phyloP scores from a whole-genome alignment of 2,113 vertebrate species.

The Bagarius yarrelli region DNA sequence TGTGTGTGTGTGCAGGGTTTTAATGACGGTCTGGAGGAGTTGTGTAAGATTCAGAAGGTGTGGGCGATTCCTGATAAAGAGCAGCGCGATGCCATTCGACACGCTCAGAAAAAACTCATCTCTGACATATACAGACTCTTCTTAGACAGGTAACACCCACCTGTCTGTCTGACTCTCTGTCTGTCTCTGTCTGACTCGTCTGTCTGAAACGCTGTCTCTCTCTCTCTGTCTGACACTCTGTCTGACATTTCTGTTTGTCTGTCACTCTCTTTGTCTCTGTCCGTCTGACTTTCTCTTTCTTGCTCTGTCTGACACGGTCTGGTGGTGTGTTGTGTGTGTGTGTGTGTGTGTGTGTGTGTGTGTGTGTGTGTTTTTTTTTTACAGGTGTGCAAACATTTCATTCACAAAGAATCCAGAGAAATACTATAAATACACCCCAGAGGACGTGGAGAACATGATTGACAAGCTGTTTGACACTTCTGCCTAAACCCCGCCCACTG shows the following conservation, averaged over 20 bases:
- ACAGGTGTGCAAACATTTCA: slow-evolving; percentile 83
- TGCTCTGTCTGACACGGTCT: neutral
- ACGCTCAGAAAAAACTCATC: slow-evolving; percentile 85
- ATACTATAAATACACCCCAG: slow-evolving; percentile 90
- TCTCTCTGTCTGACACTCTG: too few relatives aligned
- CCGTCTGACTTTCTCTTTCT: neutral
- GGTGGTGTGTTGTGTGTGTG: too few relatives aligned
- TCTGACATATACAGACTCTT: slow-evolving; percentile 85
- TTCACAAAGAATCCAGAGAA: slow-evolving; percentile 98
- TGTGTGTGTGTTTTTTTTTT: slow-evolving; percentile 15
- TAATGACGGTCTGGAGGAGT: slow-evolving; percentile 91
- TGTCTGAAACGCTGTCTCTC: too few relatives aligned
- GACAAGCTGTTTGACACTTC: slow-evolving; percentile 95
- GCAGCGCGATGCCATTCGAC: slow-evolving; percentile 87
- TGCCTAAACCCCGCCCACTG: slow-evolving; percentile 68
- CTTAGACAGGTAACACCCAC: slow-evolving; percentile 78
- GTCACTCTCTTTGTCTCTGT: neutral
- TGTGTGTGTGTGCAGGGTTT: slow-evolving; percentile 79
- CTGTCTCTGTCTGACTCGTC: neutral
- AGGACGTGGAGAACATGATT: slow-evolving; percentile 95
- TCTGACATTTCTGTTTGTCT: neutral
- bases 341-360: neutral
- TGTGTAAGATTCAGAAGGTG: slow-evolving; percentile 95
- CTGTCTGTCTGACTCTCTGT: neutral
- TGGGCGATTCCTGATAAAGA: slow-evolving; percentile 95